A percentile compares a stretch with the other conserved stretches of the same genome.
Evolutionary conservation across 2,797 vertebrate genomes (phyloP).

Genomic region (Pantherophis alleghaniensis): DNA sequence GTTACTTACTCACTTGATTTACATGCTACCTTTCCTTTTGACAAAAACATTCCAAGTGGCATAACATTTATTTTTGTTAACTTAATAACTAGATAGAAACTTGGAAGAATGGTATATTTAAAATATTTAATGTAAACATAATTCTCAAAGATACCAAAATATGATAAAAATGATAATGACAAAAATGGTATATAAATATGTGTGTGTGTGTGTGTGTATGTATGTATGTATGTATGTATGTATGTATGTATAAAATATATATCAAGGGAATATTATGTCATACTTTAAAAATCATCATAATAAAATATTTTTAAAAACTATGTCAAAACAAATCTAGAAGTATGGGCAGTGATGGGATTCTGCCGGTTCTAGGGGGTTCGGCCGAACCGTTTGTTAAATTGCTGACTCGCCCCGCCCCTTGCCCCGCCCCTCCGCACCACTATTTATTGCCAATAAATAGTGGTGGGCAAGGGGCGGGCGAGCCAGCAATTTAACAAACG

Average conservation of each 20-base stretch:
- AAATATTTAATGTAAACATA: neutral
- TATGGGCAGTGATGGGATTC: no score
- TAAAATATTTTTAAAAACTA: neutral
- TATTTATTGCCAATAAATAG: no score
- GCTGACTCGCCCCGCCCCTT: no score
- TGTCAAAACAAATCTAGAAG: neutral
- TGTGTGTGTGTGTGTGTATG: no score
- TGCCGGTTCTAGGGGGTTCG: no score
- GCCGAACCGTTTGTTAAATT: no score
- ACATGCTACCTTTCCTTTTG: neutral
- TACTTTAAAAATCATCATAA: neutral
- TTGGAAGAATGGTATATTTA: neutral
- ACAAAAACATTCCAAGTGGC: neutral
- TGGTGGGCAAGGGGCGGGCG: no score
- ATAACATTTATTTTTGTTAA: neutral
- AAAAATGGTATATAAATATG: neutral
- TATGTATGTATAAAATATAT: no score
- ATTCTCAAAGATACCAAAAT: neutral
- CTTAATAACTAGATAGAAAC: neutral
- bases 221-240: no score
- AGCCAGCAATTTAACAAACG: no score
- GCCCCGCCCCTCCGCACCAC: no score
- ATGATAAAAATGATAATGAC: neutral
- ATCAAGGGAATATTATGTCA: neutral
- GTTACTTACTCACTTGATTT: neutral